Conservation (phyloP, 2,797 vertebrate genomes). For the Dendrocincla tyrannina region DNA sequence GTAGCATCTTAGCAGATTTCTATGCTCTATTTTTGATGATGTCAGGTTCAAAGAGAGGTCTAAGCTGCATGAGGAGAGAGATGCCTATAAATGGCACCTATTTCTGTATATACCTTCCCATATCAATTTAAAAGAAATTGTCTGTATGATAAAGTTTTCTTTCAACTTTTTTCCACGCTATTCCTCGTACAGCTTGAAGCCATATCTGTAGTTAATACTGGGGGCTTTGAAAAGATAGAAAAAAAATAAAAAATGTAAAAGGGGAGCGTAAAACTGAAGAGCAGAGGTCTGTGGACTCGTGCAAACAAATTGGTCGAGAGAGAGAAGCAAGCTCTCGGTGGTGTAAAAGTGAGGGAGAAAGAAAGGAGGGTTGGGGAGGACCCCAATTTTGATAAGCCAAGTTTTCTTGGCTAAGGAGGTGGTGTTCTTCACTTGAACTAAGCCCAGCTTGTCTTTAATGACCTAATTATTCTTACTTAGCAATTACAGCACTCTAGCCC, state of each 20-base stretch:
- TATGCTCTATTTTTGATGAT: slow-evolving; percentile 14
- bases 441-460: background rate
- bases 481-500: background rate
- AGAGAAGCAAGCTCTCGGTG: background rate
- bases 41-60: background rate
- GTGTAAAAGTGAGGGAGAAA: background rate
- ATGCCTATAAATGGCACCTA: background rate
- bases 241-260: background rate
- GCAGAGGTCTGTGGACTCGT: background rate
- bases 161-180: background rate
- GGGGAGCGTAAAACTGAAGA: background rate
- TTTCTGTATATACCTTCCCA: background rate
- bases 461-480: background rate
- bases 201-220: background rate
- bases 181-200: background rate
- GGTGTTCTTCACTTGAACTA: background rate
- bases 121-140: background rate
- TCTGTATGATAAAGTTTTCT: background rate
- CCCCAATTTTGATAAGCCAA: background rate
- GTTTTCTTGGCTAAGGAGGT: background rate
- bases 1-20: background rate
- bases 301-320: background rate
- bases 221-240: background rate
- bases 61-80: background rate
- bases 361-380: background rate